phyloP scores from a whole-genome alignment of 2,888 invertebrate genomes.

The Ormia ochracea region DNA sequence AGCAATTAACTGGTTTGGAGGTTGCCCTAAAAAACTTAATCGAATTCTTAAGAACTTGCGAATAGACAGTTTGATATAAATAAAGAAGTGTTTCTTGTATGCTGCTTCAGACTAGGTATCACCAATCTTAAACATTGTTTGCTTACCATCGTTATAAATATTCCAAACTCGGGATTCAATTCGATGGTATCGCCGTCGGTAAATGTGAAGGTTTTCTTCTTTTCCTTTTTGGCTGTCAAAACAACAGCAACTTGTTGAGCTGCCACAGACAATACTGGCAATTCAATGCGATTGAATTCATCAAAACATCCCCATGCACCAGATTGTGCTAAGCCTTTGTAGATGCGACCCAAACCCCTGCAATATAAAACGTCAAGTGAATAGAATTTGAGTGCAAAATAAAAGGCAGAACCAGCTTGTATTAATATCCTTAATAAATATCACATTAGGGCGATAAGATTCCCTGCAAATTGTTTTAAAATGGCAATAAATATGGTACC shows the following conservation, averaged over 20 bases:
- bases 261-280: constrained; percentile 95
- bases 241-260: constrained; percentile 98
- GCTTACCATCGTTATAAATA: constrained; percentile 96
- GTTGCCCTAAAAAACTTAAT: too few species aligned
- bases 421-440: too few species aligned
- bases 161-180: constrained; percentile 96
- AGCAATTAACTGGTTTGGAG: too few species aligned
- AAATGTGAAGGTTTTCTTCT: constrained; percentile 92
- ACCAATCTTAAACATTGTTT: neutral
- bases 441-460: too few species aligned
- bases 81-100: neutral
- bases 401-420: too few species aligned
- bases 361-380: constrained; percentile 52
- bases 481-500: too few species aligned
- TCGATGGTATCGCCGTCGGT: constrained; percentile 95
- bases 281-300: constrained; percentile 96
- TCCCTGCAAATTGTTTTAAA: too few species aligned
- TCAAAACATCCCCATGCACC: constrained; percentile 99
- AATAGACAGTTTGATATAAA: too few species aligned
- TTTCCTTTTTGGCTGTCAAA: constrained; percentile 93
- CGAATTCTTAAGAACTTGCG: too few species aligned
- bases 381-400: constrained; percentile 21
- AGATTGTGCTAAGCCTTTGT: constrained; percentile 96
- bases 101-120: too few species aligned
- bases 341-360: constrained; percentile 94